Evolutionary conservation across 1,140 invertebrate species (phyloP), one percentile per base, ranked within the genome.

Genomic region (Ostrea edulis): DNA sequence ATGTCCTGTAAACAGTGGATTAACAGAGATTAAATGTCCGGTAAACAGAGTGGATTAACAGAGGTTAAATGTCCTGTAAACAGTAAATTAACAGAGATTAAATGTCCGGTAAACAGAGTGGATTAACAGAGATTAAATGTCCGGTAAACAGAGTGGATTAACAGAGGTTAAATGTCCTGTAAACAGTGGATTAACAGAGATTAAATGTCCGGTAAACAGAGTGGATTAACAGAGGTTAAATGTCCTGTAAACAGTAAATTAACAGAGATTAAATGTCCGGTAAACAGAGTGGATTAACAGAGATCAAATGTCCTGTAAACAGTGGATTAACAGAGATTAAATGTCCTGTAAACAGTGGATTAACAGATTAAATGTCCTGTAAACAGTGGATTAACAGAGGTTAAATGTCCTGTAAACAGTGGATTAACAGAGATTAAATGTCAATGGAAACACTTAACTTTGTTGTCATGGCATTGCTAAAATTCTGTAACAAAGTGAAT

Each of bases 51-150:
- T 44, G 5, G 5, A 44, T 1, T 44, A 44, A 44, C 35, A 44
- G 2, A 82, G 77, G 0, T 5, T 44, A 44, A 44, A 44, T 44
- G 2, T 82, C 35, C 93, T 94, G 84, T 35, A 90, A 90, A 11
- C n/a, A n/a, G 35, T 44, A 44, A 44, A 44, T 1, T 44, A 44
- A 44, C 35, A 44, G 2, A 82, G 77, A 20, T 5, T 44, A 44
- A 44, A 44, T 44, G 2, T 82, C 35, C 93, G 93, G 84, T 35
- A 90, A 90, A 11, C n/a, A n/a, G 35, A n/a, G n/a, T 44, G 5
- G 5, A 44, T 1, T 44, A 44, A 44, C 35, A 44, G 2, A 82
- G 77, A 20, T 5, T 44, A 44, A 44, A 44, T 44, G 2, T 82
- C 35, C 93, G 93, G 84, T 35, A 90, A 90, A 11, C n/a, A n/a